A percentile compares a stretch with the other conserved stretches of the same genome.
These are phyloP conservation scores for Syngnathoides biaculeatus DNA, from an alignment of 2,113 vertebrate genomes.

Conservation along the genomic window DNA sequence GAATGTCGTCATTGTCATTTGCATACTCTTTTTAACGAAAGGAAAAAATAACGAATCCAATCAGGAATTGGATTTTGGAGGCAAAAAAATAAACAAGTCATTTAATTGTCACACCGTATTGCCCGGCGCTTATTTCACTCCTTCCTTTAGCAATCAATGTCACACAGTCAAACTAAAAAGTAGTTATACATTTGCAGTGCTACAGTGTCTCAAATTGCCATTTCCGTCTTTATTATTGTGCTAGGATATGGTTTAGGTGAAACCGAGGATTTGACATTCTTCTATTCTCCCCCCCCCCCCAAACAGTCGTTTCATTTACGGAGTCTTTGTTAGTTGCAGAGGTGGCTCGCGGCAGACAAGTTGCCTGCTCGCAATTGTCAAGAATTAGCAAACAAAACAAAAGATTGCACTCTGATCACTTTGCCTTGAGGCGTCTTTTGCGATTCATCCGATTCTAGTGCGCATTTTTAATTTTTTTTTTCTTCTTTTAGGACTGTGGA, in stretches of 20 bases:
- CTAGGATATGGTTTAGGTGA: neutral
- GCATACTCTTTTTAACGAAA: too few species aligned
- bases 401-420: neutral
- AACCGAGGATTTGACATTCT: neutral
- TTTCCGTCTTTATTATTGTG: slow-evolving; percentile 1
- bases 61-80: too few species aligned
- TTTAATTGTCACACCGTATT: too few species aligned
- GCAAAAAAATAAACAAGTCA: too few species aligned
- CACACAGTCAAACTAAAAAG: neutral
- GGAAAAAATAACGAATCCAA: too few species aligned
- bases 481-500: neutral
- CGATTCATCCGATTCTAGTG: slow-evolving; percentile 3
- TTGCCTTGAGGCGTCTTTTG: slow-evolving; percentile 3
- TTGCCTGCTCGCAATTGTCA: slow-evolving; percentile 10
- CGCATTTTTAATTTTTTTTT: neutral
- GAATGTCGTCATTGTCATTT: too few species aligned
- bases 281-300: neutral
- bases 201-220: neutral
- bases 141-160: neutral
- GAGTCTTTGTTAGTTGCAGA: slow-evolving; percentile 11
- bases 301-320: neutral
- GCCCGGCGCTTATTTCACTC: neutral
- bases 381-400: slow-evolving; percentile 21
- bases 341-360: slow-evolving; percentile 13
- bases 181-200: neutral